These are phyloP conservation scores for Folsomia candida DNA, from an alignment of 2,888 invertebrate species.

Conservation along the genomic window DNA sequence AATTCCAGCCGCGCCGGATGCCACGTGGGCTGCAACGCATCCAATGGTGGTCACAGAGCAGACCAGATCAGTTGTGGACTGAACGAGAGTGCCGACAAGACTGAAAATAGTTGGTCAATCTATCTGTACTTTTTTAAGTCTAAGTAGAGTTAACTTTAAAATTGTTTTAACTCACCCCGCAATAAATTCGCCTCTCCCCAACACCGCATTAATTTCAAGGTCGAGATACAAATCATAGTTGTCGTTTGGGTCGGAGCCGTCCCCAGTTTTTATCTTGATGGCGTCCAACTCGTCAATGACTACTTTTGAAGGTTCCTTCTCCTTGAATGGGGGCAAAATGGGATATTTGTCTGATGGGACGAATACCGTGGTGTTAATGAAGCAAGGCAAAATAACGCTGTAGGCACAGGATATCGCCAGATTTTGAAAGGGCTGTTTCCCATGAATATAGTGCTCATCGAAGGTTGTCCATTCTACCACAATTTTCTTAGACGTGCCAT, in stretches of 20 bases:
- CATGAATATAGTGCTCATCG: conserved; percentile 5
- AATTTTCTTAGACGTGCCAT: too few species aligned
- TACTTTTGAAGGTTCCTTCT: neutral
- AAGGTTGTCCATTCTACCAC: conserved; percentile 12
- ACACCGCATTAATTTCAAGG: neutral
- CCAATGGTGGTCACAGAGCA: too few species aligned
- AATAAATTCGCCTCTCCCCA: neutral
- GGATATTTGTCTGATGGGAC: neutral
- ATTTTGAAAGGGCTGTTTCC: neutral
- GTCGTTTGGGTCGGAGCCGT: neutral
- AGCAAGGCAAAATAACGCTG: conserved; percentile 6
- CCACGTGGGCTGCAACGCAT: too few species aligned
- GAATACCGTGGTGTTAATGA: neutral
- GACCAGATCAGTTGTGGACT: too few species aligned
- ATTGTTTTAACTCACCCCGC: neutral
- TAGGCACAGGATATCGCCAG: neutral
- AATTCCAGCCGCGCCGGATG: neutral
- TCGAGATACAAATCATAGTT: conserved; percentile 9
- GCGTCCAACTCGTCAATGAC: neutral
- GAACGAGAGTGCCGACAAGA: too few species aligned
- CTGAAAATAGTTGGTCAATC: too few species aligned
- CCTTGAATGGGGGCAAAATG: neutral
- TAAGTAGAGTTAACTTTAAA: too few species aligned
- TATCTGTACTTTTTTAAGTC: too few species aligned
- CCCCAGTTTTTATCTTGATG: neutral